Evolutionary conservation across 1,140 invertebrate species (phyloP).

Genomic region (Cherax quadricarinatus): DNA sequence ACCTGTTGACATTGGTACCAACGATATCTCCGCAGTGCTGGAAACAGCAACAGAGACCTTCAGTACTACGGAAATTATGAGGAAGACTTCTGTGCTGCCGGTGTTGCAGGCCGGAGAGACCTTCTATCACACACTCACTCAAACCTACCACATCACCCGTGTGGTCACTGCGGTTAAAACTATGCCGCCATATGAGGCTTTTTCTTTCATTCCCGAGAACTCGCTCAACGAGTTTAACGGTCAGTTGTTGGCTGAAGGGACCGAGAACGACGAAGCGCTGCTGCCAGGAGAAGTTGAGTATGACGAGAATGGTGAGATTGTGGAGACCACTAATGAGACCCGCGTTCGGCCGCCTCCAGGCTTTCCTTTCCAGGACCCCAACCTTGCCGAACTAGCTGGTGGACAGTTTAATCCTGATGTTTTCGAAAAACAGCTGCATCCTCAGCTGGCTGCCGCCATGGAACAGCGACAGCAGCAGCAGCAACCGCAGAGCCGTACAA

Average conservation of each 20-base stretch:
- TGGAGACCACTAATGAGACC: slow-evolving; percentile 82
- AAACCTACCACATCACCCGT: slow-evolving; percentile 91
- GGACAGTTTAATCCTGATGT: slow-evolving; percentile 72
- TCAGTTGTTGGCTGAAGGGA: slow-evolving; percentile 75
- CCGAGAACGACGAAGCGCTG: slow-evolving; percentile 73
- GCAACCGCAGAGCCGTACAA: slow-evolving; percentile 74
- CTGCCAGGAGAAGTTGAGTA: slow-evolving; percentile 89
- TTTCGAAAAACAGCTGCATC: slow-evolving; percentile 64
- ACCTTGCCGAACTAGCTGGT: slow-evolving; percentile 77
- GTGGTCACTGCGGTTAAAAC: slow-evolving; percentile 92
- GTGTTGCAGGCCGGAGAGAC: slow-evolving; percentile 82
- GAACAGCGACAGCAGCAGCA: slow-evolving; percentile 57
- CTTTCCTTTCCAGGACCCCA: slow-evolving; percentile 58
- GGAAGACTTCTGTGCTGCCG: slow-evolving; percentile 91
- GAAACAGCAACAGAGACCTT: slow-evolving; percentile 94
- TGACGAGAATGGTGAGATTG: slow-evolving; percentile 86
- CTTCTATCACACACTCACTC: slow-evolving; percentile 84
- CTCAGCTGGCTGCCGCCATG: slow-evolving; percentile 67
- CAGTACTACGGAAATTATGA: slow-evolving; percentile 89
- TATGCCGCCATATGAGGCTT: slow-evolving; percentile 89
- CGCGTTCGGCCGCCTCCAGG: slow-evolving; percentile 75
- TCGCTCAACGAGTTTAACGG: slow-evolving; percentile 93
- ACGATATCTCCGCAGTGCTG: slow-evolving; percentile 81
- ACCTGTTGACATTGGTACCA: slow-evolving; percentile 86
- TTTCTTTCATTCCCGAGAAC: slow-evolving; percentile 90